Conservation (phyloP, 2,797 vertebrate genomes). For the Avahi laniger region DNA sequence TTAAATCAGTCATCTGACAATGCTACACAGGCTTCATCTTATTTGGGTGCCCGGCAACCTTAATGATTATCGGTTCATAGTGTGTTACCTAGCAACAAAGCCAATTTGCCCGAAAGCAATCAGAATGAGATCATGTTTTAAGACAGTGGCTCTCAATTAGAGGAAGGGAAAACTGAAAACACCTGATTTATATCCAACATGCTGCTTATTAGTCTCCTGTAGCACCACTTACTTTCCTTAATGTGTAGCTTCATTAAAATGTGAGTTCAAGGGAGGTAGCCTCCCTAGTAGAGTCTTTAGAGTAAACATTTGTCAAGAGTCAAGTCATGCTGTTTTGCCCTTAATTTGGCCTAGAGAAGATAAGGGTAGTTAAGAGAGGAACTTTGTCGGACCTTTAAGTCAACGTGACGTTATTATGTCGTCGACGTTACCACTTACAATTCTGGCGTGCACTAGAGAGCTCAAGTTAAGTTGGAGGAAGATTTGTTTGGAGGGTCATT, state of each 20-base stretch:
- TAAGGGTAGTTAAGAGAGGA: neutral
- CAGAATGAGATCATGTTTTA: constrained; percentile 48
- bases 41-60: neutral
- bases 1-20: neutral
- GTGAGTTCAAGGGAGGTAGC: neutral
- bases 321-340: neutral
- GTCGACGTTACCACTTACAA: too few species aligned
- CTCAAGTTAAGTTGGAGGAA: neutral
- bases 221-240: neutral
- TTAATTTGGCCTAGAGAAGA: neutral
- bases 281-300: neutral
- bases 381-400: neutral
- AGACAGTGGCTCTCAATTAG: constrained; percentile 50
- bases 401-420: too few species aligned
- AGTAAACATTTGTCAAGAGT: neutral
- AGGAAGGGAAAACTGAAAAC: neutral
- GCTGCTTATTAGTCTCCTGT: neutral
- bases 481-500: neutral
- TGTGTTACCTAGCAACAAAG: constrained; percentile 49
- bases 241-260: neutral
- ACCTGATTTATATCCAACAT: neutral
- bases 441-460: neutral
- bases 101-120: constrained; percentile 29
- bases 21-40: neutral
- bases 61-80: neutral